Base-by-base conservation (phyloP, 2,113 vertebrate genomes). In the Erpornis zantholeuca region DNA sequence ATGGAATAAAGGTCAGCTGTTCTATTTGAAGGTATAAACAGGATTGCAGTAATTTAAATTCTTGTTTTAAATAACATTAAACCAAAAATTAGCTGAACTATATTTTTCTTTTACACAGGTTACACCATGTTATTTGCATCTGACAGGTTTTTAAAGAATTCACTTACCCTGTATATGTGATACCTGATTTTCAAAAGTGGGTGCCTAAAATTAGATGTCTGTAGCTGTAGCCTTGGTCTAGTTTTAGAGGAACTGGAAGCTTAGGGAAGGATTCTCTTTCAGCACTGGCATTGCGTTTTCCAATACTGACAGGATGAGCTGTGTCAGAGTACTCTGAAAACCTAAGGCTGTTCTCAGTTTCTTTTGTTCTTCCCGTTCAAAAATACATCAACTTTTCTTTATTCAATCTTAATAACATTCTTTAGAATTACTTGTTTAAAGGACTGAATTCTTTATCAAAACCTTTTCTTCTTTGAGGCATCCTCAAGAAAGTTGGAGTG, bases 171-270 rank as follows among this genome's bases (percentile, higher is more conserved):
- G 11, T 89, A 2, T 72, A 24, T 17, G 35, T 77, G 75, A 90
- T 82, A 91, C 36, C 75, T 73, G 68, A 69, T 92, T 87, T 92
- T 84, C 27, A 24, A 57, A 83, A 92, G 47, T 77, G 24, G 29
- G 12, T 91, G 38, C 23, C 89, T 96, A 96, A 94, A 93, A 94
- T 94, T 92, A 93, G 88, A 63, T 88, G 17, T 70, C 12, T 87
- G 28, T 80, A 1, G 80, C 57, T 35, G 38, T 93, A 80, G 79
- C 88, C 76, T 93, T 94, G 90, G 71, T 94, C 94, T 86, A 47
- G 59, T 92, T 94, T 94, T 88, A 77, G 56, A 83, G 92, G 71
- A 90, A 83, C 75, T 93, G 70, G 81, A 78, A 92, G 36, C 76
- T 44, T 72, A 16, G 49, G 61, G 63, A 18, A 73, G 53, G 73